Conservation (phyloP, 2,797 vertebrate genomes). For the Tenualosa ilisha region DNA sequence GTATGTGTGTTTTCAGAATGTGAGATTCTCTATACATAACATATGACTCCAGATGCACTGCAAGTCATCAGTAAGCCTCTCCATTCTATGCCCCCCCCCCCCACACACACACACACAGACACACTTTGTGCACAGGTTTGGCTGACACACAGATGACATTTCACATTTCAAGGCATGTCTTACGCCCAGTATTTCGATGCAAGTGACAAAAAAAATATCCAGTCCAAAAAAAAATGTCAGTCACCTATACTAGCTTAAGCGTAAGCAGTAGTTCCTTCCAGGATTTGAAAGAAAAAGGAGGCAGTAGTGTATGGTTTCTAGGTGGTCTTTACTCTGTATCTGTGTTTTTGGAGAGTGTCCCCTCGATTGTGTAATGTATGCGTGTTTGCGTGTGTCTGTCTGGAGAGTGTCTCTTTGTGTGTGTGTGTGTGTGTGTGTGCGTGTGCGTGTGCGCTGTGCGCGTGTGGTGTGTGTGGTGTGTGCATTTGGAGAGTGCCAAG, state of each 20-base stretch:
- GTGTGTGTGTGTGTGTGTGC: conserved; percentile 21
- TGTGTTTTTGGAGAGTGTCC: not conserved
- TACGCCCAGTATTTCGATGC: no score
- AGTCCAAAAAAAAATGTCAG: no score
- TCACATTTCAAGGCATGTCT: no score
- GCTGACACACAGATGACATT: no score
- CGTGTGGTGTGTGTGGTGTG: conserved; percentile 23
- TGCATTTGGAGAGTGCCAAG: not conserved
- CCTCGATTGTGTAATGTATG: not conserved
- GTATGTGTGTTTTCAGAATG: not conserved
- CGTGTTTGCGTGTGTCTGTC: not conserved
- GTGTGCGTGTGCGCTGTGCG: no score
- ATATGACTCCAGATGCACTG: not conserved
- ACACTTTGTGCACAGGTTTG: no score
- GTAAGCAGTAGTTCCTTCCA: no score
- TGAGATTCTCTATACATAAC: not conserved
- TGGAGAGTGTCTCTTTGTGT: not conserved
- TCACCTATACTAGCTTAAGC: no score
- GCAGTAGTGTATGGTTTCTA: not conserved
- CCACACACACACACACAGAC: no score
- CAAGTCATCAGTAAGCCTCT: not conserved
- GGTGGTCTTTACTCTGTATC: conserved; percentile 23
- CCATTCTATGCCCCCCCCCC: no score
- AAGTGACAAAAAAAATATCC: no score
- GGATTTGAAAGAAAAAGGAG: not conserved